Evolutionary conservation across 2,797 vertebrate species (phyloP), one percentile per base, ranked within the genome.

Genomic region (Diceros bicornis): DNA sequence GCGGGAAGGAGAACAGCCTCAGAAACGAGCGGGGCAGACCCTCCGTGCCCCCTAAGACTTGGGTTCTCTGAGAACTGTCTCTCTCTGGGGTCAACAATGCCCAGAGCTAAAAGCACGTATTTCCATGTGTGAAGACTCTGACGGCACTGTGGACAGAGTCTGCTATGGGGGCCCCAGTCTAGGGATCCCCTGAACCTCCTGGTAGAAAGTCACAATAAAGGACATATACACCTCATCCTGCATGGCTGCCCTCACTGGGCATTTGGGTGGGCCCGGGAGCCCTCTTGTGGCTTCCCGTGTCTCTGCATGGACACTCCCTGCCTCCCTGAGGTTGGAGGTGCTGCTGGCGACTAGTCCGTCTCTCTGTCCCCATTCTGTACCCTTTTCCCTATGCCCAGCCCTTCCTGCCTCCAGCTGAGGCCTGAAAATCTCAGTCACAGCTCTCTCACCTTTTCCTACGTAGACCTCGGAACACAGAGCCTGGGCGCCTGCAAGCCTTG

Each of bases 221-320:
- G 5, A 68, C 6, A 41, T 2, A 6, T 0, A 10, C 10, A 41
- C 34, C 34, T 84, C 8, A 2, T 6, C 37, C 47, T 13, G 25
- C 7, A 0, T 6, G 6, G 44, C 62, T 59, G 52, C 34, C 52
- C 23, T 18, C 0, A 3, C 41, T 47, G 37, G 62, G 41, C 50
- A 17, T 86, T 97, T 64, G 94, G 68, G 29, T 88, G 93, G 82
- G 68, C 52, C 81, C 18, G 1, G 71, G 77, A 66, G 93, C 97
- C 97, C 97, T 95, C 98, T 97, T 94, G 97, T 97, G 97, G 97
- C n/a, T 14, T 21, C 47, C 29, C 29, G 78, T 57, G 62, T 69
- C 61, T 84, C 75, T 96, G n/a, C 87, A 62, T 4, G 81, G 61
- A 7, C 74, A 21, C 64, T 93, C 6, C 55, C 0, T 0, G 12